A percentile compares a stretch with the other conserved stretches of the same genome.
Evolutionary conservation across 2,797 vertebrate species (phyloP).

Genomic region (Heteromormyrus szaboi): DNA sequence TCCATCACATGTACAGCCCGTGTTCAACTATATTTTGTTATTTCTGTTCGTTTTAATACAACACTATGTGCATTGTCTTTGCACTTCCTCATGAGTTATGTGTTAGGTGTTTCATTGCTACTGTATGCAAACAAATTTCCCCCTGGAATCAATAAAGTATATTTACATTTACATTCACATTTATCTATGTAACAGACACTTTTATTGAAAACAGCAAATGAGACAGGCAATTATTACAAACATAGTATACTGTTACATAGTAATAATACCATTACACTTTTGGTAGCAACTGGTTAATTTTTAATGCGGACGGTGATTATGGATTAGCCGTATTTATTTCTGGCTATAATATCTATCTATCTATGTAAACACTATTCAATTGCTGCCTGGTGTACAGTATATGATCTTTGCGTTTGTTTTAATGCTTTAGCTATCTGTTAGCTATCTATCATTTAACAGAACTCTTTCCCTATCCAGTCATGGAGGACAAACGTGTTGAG

Average conservation of each 20-base stretch:
- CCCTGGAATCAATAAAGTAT: background rate
- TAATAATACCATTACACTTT: background rate
- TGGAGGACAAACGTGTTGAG: background rate
- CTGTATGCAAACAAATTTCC: background rate
- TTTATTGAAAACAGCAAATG: background rate
- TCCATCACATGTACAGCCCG: background rate
- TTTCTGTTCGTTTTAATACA: background rate
- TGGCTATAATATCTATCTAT: background rate
- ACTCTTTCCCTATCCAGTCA: background rate
- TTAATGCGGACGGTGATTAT: background rate
- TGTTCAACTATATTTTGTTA: background rate
- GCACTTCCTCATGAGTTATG: background rate
- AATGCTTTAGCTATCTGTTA: background rate
- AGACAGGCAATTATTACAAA: background rate
- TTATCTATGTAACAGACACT: background rate
- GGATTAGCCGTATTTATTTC: background rate
- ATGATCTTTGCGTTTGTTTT: background rate
- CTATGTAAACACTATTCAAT: background rate
- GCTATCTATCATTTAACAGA: background rate
- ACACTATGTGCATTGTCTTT: background rate
- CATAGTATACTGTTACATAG: background rate
- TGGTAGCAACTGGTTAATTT: background rate
- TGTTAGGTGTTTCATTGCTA: background rate
- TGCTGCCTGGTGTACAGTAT: background rate
- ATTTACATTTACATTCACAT: background rate